Evolutionary conservation across 2,797 vertebrate species (phyloP).

Genomic region (Menidia menidia): DNA sequence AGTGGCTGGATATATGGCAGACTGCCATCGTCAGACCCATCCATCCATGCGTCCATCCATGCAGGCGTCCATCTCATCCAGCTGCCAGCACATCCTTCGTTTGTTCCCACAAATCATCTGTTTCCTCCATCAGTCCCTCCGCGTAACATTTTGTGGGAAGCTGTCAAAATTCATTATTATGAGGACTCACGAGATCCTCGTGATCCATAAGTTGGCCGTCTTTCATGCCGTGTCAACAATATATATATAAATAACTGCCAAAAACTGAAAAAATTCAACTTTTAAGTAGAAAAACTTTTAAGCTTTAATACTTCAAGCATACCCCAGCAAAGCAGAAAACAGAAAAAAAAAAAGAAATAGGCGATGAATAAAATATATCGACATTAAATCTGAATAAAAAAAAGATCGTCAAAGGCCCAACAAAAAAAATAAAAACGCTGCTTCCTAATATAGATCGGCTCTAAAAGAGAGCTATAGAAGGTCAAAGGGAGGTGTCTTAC

Average conservation of each 20-base stretch:
- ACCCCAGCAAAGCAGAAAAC: neutral
- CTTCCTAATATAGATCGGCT: slow-evolving; percentile 56
- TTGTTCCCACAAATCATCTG: slow-evolving; percentile 47
- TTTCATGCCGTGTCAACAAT: slow-evolving; percentile 30
- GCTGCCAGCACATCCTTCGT: slow-evolving; percentile 41
- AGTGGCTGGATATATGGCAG: slow-evolving; percentile 78
- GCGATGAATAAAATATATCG: slow-evolving; percentile 43
- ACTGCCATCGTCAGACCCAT: slow-evolving; percentile 56
- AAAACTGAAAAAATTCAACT: slow-evolving; percentile 24
- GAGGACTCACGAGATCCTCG: slow-evolving; percentile 35
- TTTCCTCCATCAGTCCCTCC: slow-evolving; percentile 41
- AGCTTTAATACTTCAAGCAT: slow-evolving; percentile 27
- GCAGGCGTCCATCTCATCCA: slow-evolving; percentile 11
- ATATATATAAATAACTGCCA: slow-evolving; percentile 51
- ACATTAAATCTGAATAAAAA: slow-evolving; percentile 37
- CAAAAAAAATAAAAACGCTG: slow-evolving; percentile 17
- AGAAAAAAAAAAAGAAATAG: slow-evolving; percentile 10
- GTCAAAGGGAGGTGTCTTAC: slow-evolving; percentile 61
- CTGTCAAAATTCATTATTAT: slow-evolving; percentile 50
- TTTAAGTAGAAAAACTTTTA: neutral
- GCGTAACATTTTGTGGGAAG: slow-evolving; percentile 40
- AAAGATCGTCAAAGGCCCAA: slow-evolving; percentile 15
- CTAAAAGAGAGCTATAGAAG: slow-evolving; percentile 39
- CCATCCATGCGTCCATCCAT: slow-evolving; percentile 32
- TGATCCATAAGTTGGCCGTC: slow-evolving; percentile 23